Base-by-base conservation (phyloP, 1,140 invertebrate species). In the Macrosteles quadrilineatus region DNA sequence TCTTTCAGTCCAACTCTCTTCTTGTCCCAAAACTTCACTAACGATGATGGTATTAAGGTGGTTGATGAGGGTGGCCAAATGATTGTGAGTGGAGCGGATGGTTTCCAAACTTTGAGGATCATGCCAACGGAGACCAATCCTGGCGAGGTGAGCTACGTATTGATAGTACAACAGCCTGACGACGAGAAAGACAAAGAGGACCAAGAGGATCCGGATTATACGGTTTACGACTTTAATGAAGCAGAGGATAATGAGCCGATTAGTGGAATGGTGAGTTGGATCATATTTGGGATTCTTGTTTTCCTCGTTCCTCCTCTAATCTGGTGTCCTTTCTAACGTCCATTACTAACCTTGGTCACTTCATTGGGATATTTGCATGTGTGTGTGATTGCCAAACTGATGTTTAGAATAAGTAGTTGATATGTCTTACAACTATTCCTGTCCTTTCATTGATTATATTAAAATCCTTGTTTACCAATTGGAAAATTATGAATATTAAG, bases 141-240 rank as follows among this genome's bases (percentile, higher is more conserved):
- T 63, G 92, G 91, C 2, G 87, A 95, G 83, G 87, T 96, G 0
- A 95, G 91, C 80, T 96, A 96, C 79, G 92, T 97, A 0, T 82
- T 97, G 14, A 94, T 96, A 72, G 92, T 97, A 2, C 91, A 94
- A 70, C 89, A 91, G 77, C 85, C 86, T 3, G 85, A 87, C 40
- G 84, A 85, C 21, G 81, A 83, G 1, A 83, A 83, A 68, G 85
- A 82, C 12, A 85, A 87, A 74, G 84, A 86, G 63, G 85, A 84
- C 69, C 83, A 87, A 74, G 81, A 84, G 1, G 85, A 87, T 74
- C 86, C 87, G 71, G 86, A 87, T 76, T 81, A 87, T 25, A 85
- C 84, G 21, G 86, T 88, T n/a, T 88, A 87, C 73, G 87, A 89
- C 75, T 88, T 88, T 76, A 86, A 88, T 73, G 87, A 89, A 68